Evolutionary conservation across 2,113 vertebrate genomes (phyloP).

Genomic region (Larimichthys crocea): DNA sequence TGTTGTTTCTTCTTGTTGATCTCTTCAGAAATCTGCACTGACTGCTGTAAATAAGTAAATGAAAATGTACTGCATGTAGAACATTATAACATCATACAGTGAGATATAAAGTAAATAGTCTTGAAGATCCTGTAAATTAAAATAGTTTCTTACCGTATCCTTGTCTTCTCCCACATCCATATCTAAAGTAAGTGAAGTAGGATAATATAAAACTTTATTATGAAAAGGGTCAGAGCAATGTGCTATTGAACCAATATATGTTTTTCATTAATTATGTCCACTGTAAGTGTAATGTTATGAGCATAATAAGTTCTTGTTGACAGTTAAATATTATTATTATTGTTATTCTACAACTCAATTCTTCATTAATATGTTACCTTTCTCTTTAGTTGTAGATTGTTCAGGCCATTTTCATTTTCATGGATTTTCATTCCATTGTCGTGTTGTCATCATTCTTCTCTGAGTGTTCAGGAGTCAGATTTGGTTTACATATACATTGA

Average conservation of each 20-base stretch:
- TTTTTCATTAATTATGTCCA: no score
- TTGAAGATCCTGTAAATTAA: background rate
- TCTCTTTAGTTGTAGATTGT: background rate
- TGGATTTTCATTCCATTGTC: background rate
- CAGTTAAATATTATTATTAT: no score
- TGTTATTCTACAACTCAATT: background rate
- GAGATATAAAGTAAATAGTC: background rate
- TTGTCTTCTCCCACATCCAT: background rate
- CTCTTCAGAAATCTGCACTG: background rate
- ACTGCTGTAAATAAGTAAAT: background rate
- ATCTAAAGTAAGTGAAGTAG: background rate
- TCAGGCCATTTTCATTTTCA: background rate
- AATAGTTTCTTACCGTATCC: conserved; percentile 9
- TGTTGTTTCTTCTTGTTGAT: background rate
- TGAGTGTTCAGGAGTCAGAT: background rate
- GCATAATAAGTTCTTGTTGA: no score
- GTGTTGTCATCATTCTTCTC: background rate
- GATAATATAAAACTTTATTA: background rate
- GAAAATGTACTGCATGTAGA: no score
- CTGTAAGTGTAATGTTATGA: no score
- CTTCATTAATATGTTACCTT: background rate
- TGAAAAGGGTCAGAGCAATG: no score
- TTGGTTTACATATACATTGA: no score
- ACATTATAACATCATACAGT: no score
- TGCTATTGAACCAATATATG: no score